These are phyloP conservation scores for Campaea margaritaria DNA, from an alignment of 2,888 invertebrate species.

Conservation along the genomic window DNA sequence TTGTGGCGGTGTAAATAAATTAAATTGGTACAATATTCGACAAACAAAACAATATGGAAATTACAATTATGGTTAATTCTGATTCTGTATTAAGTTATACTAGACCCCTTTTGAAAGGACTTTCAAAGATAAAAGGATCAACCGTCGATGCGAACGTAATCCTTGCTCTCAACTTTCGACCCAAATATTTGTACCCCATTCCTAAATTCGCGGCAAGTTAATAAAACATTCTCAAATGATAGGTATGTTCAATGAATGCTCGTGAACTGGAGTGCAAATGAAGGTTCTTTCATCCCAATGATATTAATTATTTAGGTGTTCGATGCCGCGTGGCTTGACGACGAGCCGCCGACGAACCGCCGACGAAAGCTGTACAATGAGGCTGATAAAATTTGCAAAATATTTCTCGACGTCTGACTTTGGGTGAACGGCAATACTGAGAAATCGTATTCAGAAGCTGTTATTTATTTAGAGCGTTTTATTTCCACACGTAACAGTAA, in stretches of 20 bases:
- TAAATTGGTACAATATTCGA: too few relatives aligned
- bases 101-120: too few relatives aligned
- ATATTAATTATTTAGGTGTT: constrained; percentile 62
- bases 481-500: too few relatives aligned
- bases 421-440: constrained; percentile 1
- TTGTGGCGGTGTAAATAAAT: too few relatives aligned
- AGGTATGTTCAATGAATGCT: constrained; percentile 26
- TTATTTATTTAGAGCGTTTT: not conserved
- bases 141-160: too few relatives aligned
- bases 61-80: too few relatives aligned
- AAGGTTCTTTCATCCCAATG: constrained; percentile 54
- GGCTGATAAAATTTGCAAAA: constrained; percentile 46
- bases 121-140: too few relatives aligned
- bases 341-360: constrained; percentile 49
- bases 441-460: not conserved
- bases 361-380: constrained; percentile 48
- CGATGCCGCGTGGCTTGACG: constrained; percentile 51
- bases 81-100: too few relatives aligned
- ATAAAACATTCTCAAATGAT: constrained; percentile 5
- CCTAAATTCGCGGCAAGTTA: constrained; percentile 1
- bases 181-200: not conserved
- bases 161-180: too few relatives aligned
- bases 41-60: too few relatives aligned
- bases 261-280: constrained; percentile 54
- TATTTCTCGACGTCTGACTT: constrained; percentile 24